phyloP scores from a whole-genome alignment of 2,113 vertebrate genomes.

The Anthoscopus minutus region DNA sequence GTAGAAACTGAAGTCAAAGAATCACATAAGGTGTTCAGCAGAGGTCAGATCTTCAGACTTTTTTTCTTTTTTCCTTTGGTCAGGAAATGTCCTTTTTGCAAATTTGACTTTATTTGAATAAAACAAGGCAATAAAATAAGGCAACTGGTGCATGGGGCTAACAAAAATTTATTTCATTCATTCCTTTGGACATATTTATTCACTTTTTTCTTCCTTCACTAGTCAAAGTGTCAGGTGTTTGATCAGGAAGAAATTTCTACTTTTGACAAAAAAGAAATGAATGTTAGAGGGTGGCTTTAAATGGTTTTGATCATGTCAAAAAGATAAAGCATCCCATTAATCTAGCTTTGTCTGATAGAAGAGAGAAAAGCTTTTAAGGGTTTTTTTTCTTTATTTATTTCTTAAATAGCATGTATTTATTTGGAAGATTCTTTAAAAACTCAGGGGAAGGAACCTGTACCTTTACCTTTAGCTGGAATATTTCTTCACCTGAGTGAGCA shows the following conservation, averaged over 20 bases:
- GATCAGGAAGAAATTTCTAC: background rate
- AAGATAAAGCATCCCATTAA: background rate
- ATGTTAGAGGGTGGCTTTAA: background rate
- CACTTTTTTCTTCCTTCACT: background rate
- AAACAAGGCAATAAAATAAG: background rate
- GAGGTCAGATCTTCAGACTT: background rate
- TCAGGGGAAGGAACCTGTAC: background rate
- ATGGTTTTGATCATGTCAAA: background rate
- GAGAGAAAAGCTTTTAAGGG: background rate
- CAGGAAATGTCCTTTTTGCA: background rate
- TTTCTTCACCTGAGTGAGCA: background rate
- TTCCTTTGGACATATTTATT: background rate
- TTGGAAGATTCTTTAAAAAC: conserved; percentile 4
- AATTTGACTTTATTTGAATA: background rate
- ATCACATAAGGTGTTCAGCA: background rate
- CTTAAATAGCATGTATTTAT: background rate
- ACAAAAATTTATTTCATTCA: background rate
- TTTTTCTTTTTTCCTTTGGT: background rate
- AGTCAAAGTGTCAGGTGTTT: background rate
- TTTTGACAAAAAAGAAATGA: background rate
- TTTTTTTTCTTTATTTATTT: background rate
- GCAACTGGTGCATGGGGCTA: background rate
- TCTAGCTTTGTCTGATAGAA: background rate
- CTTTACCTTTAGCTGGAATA: conserved; percentile 26
- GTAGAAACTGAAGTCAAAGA: background rate